Base-by-base conservation (phyloP, 2,113 vertebrate genomes). In the Puma concolor region DNA sequence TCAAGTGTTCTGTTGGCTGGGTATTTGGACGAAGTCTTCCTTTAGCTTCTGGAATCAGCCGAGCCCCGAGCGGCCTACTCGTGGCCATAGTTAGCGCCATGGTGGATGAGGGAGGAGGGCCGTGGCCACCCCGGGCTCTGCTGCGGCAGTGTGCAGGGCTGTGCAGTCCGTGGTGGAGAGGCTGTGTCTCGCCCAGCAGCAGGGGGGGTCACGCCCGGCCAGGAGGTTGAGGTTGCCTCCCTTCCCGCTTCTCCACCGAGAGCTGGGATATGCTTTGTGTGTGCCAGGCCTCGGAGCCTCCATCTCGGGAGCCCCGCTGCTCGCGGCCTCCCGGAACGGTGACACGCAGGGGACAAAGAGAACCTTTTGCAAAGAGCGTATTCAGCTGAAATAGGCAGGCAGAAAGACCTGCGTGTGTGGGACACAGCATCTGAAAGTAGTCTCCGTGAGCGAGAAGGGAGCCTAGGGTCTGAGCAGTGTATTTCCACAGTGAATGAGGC, bases 261-360 rank as follows among this genome's bases (percentile, higher is more conserved):
- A 83, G 66, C 54, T 64, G 63, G n/a, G 4, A 96, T 41, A 7
- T 0, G 27, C 64, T 11, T 48, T 36, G 74, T 79, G 41, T 13
- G n/a, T 25, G 16, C 48, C 1, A 36, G n/a, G 67, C 82, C 64
- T 50, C 0, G 0, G 27, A 87, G 48, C 36, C 54, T 52, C 74
- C 44, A 29, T 88, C 63, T 76, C 66, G 8, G 16, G 44, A 54
- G 57, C 38, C 33, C 50, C 17, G 36, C 69, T 48, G 11, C 76
- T 41, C 0, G 41, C 29, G 82, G 97, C 88, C 72, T 33, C 50
- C 41, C 85, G 92, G 90, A 66, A 41, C 21, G 0, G 21, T 95
- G 92, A 87, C 71, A 57, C 89, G 98, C 98, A 84, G 96, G 67
- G 97, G 96, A 92, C 74, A 27, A 76, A 97, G 97, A 98, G 27